These are phyloP conservation scores for Pseudotriccus pelzelni DNA, from an alignment of 2,797 vertebrate species.

Conservation along the genomic window DNA sequence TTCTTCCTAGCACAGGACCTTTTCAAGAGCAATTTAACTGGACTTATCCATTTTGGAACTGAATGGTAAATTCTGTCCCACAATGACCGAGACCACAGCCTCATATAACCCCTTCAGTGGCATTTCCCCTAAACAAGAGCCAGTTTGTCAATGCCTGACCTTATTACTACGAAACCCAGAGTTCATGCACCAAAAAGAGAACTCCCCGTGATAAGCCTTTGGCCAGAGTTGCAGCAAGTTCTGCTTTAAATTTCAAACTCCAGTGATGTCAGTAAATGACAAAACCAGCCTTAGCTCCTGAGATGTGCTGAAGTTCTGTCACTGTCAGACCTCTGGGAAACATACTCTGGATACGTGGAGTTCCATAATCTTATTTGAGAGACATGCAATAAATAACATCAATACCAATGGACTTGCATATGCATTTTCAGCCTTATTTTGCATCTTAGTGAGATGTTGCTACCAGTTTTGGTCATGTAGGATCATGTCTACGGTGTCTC, in stretches of 20 bases:
- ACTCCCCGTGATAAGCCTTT: neutral
- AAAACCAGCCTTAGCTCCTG: neutral
- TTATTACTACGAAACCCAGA: neutral
- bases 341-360: too few species aligned
- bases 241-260: neutral
- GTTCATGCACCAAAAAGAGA: neutral
- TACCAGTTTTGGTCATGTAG: accelerated
- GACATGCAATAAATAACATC: neutral
- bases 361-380: neutral
- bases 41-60: neutral
- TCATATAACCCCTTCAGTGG: neutral
- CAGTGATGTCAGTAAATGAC: neutral
- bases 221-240: neutral
- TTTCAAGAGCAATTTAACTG: neutral
- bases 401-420: neutral
- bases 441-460: neutral
- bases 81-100: neutral
- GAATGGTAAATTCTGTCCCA: neutral
- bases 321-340: neutral
- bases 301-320: neutral
- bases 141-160: neutral
- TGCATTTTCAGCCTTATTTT: neutral
- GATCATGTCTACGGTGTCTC: neutral
- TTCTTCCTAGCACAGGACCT: neutral
- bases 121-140: neutral